Percentiles rank a stretch among this genome's conserved stretches.
phyloP scores from a whole-genome alignment of 2,797 vertebrate genomes.

The Pteropus rufus region DNA sequence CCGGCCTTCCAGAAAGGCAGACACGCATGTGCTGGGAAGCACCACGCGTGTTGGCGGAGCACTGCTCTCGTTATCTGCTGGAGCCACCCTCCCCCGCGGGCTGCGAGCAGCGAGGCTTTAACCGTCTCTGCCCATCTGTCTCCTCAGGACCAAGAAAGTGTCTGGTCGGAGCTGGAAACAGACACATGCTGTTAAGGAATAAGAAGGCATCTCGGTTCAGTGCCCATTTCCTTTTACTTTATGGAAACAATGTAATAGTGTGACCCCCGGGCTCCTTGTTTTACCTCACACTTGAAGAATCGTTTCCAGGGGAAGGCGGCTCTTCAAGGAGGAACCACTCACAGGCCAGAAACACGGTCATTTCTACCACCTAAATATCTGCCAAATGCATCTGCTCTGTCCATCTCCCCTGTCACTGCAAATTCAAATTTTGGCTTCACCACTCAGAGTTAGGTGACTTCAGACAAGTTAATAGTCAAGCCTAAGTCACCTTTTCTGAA shows the following conservation, averaged over 20 bases:
- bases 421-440: background rate
- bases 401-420: background rate
- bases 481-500: background rate
- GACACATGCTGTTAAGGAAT: background rate
- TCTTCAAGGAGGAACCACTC: background rate
- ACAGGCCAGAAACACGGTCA: background rate
- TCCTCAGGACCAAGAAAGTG: background rate
- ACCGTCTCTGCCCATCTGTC: background rate
- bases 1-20: background rate
- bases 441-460: background rate
- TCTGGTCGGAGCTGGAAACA: background rate
- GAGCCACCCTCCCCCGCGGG: background rate
- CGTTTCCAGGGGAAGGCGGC: background rate
- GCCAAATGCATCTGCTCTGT: rapidly evolving
- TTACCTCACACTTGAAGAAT: background rate
- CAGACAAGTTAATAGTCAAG: too few species aligned
- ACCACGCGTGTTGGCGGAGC: too few species aligned
- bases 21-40: background rate
- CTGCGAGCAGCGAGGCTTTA: background rate
- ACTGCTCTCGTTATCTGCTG: too few species aligned
- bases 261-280: background rate
- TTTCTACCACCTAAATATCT: background rate
- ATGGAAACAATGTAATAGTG: background rate
- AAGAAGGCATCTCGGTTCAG: background rate
- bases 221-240: background rate